Evolutionary conservation across 1,140 invertebrate species (phyloP), one percentile per base, ranked within the genome.

Genomic region (Aradophagus sp.): DNA sequence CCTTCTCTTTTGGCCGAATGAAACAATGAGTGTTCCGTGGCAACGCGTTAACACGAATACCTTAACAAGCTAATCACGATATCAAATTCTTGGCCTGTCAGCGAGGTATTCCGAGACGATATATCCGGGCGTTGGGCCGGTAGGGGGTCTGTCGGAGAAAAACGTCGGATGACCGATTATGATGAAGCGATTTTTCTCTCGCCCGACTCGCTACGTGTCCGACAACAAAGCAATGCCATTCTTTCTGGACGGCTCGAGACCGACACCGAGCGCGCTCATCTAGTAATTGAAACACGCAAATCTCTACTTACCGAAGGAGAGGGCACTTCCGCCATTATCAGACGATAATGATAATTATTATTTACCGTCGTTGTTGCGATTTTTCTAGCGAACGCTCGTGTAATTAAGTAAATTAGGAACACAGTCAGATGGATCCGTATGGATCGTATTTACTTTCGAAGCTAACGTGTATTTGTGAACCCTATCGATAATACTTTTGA

Each of bases 51-150:
- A 77, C 72, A 75, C 73, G 77, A 82, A 80, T 80, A 73, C 74
- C 73, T 76, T 77, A 78, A 81, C 78, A 78, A 80, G 79, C 78
- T 85, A 84, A 85, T 84, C 83, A 80, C 76, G 83, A 83, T 85
- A 85, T 85, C 84, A 81, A 84, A 85, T 85, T 85, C 82, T 84
- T 79, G 68, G 67, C 73, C 82, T 84, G 83, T 85, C 83, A 84
- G 80, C 82, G 77, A 80, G 75, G 78, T 80, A 84, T 84, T 83
- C 74, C 74, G 79, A 81, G 81, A 80, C 80, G 73, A 82, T 83
- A 85, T 84, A 84, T 84, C 81, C 79, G 75, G 78, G 74, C 76
- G 58, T 69, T 59, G 66, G 27, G 53, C 12, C 79, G 55, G 77
- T 76, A 79, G 81, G 80, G 77, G 79, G 77, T 77, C 76, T 55